Conservation (phyloP, 2,888 invertebrate species). For the Sinopyrophorus schimmeli region DNA sequence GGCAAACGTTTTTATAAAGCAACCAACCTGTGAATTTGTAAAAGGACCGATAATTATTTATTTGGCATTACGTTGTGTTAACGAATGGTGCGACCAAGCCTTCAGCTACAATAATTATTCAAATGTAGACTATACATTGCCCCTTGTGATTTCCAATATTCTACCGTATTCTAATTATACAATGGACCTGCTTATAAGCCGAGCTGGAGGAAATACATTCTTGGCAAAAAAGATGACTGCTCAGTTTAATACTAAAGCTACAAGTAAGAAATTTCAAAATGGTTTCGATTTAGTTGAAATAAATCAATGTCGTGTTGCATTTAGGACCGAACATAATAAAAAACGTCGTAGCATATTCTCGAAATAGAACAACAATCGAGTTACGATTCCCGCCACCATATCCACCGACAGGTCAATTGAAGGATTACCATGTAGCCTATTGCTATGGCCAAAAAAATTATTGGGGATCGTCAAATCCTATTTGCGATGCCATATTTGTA, state of each 20-base stretch:
- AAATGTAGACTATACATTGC: not conserved
- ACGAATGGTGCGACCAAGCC: constrained; percentile 17
- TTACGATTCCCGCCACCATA: constrained; percentile 41
- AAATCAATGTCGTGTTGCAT: not conserved
- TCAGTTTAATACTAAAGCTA: constrained; percentile 21
- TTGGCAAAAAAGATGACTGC: not conserved
- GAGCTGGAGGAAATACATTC: constrained; percentile 14
- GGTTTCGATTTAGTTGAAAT: not conserved
- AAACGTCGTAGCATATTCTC: constrained; percentile 33
- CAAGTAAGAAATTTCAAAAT: constrained; percentile 16
- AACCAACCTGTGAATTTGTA: constrained; percentile 10
- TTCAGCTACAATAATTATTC: not conserved
- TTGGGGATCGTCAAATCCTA: not conserved
- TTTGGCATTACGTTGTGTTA: constrained; percentile 2
- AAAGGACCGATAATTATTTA: constrained; percentile 9
- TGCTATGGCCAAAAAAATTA: not conserved
- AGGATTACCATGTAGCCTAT: constrained; percentile 31
- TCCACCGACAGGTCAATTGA: constrained; percentile 42
- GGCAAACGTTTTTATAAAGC: constrained; percentile 1
- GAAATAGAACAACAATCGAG: constrained; percentile 33
- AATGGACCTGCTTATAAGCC: constrained; percentile 6
- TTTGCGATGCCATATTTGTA: not conserved
- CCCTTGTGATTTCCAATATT: constrained; percentile 11
- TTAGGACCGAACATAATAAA: constrained; percentile 10
- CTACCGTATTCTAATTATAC: constrained; percentile 33